Evolutionary conservation across 1,140 invertebrate species (phyloP).

Genomic region (Drosophila pectinifera): DNA sequence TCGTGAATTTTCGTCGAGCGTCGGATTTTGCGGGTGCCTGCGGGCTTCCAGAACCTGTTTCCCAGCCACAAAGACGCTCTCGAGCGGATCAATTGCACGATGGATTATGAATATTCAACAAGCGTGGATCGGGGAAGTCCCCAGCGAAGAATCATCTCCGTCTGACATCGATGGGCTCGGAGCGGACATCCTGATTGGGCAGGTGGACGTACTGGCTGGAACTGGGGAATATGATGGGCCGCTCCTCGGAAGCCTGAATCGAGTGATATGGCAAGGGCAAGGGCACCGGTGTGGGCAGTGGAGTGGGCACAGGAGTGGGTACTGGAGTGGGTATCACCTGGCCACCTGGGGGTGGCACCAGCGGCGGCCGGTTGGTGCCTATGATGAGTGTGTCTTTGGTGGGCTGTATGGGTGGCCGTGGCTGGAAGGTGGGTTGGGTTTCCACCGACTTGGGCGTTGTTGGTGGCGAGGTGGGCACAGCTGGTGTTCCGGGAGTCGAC

Average conservation of each 20-base stretch:
- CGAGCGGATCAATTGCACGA: constrained; percentile 12
- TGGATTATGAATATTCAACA: constrained; percentile 36
- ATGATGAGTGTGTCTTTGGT: constrained; percentile 41
- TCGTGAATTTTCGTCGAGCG: constrained; percentile 11
- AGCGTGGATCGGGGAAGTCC: constrained; percentile 7
- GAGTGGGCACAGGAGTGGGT: neutral
- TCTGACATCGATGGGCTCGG: constrained; percentile 47
- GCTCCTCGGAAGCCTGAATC: constrained; percentile 21
- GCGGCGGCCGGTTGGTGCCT: constrained; percentile 52
- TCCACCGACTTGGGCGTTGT: constrained; percentile 8
- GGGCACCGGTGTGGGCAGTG: constrained; percentile 1
- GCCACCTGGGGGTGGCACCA: constrained; percentile 27
- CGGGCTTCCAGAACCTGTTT: constrained; percentile 51
- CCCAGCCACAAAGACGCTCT: constrained; percentile 23
- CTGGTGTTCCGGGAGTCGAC: constrained; percentile 2
- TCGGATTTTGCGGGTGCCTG: constrained; percentile 6
- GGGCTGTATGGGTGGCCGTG: constrained; percentile 18
- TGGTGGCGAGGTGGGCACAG: neutral
- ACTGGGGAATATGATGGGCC: constrained; percentile 53
- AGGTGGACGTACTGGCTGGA: constrained; percentile 27
- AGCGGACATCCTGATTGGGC: constrained; percentile 8
- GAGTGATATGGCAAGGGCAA: constrained; percentile 11
- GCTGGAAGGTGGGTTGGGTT: constrained; percentile 17
- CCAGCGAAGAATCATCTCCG: constrained; percentile 23
- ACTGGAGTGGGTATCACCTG: neutral